A percentile compares a stretch with the other conserved stretches of the same genome.
These are phyloP conservation scores for Harmothoe impar DNA, from an alignment of 2,888 invertebrate species.

Conservation along the genomic window DNA sequence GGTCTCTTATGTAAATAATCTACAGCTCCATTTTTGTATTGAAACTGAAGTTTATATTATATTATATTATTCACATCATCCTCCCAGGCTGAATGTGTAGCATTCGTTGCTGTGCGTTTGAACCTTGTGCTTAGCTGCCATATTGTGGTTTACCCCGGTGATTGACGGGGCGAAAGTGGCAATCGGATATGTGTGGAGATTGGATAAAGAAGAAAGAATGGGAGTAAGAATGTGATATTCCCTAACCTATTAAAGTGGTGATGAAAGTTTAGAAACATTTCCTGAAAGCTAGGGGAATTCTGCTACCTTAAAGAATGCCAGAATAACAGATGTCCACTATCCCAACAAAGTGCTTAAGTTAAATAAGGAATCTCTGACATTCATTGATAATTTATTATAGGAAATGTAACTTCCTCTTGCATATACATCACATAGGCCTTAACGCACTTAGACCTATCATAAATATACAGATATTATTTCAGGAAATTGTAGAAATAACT, in stretches of 20 bases:
- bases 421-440: no score
- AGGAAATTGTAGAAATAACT: no score
- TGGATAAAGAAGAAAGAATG: constrained; percentile 1
- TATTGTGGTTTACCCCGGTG: background rate
- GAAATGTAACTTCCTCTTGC: no score
- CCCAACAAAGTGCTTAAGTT: no score
- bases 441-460: no score
- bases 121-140: constrained; percentile 46
- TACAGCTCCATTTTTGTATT: constrained; percentile 43
- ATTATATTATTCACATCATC: background rate
- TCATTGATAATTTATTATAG: no score
- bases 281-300: no score
- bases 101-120: background rate
- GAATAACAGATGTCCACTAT: no score
- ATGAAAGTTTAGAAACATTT: no score
- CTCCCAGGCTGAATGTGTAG: background rate
- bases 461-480: no score
- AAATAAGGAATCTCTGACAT: no score
- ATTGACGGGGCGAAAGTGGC: background rate
- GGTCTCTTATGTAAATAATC: constrained; percentile 45
- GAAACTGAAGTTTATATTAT: constrained; percentile 58
- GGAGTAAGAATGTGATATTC: background rate
- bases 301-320: no score
- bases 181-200: constrained; percentile 11
- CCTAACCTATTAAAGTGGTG: background rate